Evolutionary conservation across 2,888 invertebrate genomes (phyloP), one percentile per base, ranked within the genome.

Genomic region (Lepeophtheirus nordmannii): DNA sequence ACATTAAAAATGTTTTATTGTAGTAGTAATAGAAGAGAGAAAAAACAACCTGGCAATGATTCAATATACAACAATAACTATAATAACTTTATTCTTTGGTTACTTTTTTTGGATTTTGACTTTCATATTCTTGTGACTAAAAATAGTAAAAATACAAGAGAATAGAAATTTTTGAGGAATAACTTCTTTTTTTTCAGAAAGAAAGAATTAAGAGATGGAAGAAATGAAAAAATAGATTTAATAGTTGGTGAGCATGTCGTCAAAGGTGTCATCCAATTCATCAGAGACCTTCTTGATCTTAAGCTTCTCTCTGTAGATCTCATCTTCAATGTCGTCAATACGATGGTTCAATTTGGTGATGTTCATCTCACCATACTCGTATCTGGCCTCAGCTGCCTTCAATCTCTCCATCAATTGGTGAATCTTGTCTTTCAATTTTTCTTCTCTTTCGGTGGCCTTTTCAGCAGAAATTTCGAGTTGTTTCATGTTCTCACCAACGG

Each of bases 401-500:
- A 58, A 37, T 30, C 58, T 59, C 1, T 60, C 58, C 40, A 60
- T 58, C 2, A 66, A n/a, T 12, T 66, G 59, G 41, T 39, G 59
- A 46, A 66, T 66, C 23, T 66, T 66, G 46, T 60, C 60, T 39
- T 59, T 60, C 10, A 66, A 41, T 40, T 66, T 63, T 53, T 63
- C 63, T 23, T 63, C 63, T 9, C 63, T n/a, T 8, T 63, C 63
- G 11, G 41, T 41, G 38, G 66, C 66, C 22, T 66, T 66, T 60
- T 66, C 66, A 22, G 66, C 66, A 11, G 66, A 66, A 20, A 60
- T 59, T 46, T 66, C 66, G 38, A 66, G 66, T 37, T 66, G 66
- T 41, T 66, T 66, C 66, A 66, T 66, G 66, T 66, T 66, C 66
- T 66, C 66, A 41, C 66, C 66, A 38, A 66, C 66, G 22, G 60